A percentile compares a stretch with the other conserved stretches of the same genome.
Evolutionary conservation across 2,113 vertebrate species (phyloP).

Genomic region (Pitta sordida): DNA sequence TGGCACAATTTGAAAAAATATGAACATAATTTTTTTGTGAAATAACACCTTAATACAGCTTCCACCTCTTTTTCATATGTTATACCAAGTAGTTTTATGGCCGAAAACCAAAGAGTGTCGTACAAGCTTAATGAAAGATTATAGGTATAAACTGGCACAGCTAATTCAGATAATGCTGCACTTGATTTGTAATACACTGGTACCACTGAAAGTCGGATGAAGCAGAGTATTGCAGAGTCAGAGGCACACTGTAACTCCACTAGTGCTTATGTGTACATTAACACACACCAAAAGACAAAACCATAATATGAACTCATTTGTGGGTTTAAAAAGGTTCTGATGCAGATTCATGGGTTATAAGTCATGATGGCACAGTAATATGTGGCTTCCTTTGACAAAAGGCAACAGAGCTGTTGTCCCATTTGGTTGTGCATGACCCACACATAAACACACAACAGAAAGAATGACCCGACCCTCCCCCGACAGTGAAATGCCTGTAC

Average conservation of each 20-base stretch:
- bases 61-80: not conserved
- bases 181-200: not conserved
- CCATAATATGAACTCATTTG: not conserved
- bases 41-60: not conserved
- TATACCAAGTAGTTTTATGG: not conserved
- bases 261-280: not conserved
- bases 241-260: not conserved
- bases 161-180: not conserved
- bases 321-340: not conserved
- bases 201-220: not conserved
- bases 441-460: not conserved
- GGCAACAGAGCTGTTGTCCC: not conserved
- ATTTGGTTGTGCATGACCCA: not conserved
- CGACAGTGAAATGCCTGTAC: not conserved
- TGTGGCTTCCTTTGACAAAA: not conserved
- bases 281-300: not conserved
- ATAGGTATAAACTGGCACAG: not conserved
- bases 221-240: not conserved
- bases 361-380: not conserved
- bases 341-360: not conserved
- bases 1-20: not conserved
- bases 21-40: not conserved
- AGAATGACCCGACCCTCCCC: not conserved
- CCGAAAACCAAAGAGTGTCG: not conserved
- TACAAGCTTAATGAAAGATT: not conserved